Percentiles rank a stretch among this genome's conserved stretches.
Conservation (phyloP, 2,113 vertebrate genomes). For the Oryzias javanicus region DNA sequence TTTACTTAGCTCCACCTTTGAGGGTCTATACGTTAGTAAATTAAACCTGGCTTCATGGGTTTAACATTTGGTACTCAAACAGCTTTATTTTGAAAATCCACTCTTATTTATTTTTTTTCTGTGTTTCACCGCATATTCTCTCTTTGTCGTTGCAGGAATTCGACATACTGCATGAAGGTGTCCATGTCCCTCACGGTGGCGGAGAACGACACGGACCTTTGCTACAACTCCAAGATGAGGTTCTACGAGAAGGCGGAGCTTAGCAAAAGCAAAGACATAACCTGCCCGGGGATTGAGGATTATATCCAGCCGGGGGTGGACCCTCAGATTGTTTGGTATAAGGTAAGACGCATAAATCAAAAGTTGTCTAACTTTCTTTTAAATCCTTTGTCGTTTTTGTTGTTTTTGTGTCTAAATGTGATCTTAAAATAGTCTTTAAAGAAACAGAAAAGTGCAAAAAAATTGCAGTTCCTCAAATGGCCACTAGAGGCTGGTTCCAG, state of each 20-base stretch:
- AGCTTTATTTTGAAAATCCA: not conserved
- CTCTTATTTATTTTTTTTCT: not conserved
- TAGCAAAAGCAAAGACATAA: constrained; percentile 97
- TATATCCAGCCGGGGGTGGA: constrained; percentile 87
- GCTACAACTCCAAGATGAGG: constrained; percentile 99
- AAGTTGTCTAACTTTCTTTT: too few species aligned
- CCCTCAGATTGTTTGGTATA: constrained; percentile 93
- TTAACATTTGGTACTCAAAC: too few species aligned
- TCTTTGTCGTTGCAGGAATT: constrained; percentile 83
- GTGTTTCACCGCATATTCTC: not conserved
- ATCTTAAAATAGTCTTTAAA: too few species aligned
- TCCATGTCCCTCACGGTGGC: constrained; percentile 95
- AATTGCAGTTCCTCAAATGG: too few species aligned
- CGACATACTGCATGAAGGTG: constrained; percentile 99
- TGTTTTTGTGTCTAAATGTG: too few species aligned
- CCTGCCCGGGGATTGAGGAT: constrained; percentile 92
- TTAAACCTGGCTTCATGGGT: too few species aligned
- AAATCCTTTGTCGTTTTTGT: too few species aligned
- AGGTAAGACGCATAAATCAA: constrained; percentile 79
- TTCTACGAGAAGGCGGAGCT: constrained; percentile 96
- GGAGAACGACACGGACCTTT: constrained; percentile 95
- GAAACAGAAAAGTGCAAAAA: too few species aligned
- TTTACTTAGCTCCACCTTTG: too few species aligned
- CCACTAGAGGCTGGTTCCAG: too few species aligned
- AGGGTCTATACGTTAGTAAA: too few species aligned